phyloP scores from a whole-genome alignment of 2,113 vertebrate species.

The Brachyistius frenatus region DNA sequence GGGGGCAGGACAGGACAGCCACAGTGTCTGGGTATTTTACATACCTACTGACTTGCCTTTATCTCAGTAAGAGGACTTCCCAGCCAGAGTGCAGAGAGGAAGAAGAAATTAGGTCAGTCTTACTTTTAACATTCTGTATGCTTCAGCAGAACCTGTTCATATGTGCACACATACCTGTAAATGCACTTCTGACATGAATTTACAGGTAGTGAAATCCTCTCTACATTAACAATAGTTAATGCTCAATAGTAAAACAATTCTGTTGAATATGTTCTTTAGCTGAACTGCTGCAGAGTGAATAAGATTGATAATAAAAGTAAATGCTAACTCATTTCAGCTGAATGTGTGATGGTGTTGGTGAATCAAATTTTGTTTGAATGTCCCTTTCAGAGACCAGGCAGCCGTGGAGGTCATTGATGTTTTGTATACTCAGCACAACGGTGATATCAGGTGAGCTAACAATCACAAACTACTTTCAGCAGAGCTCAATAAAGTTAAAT shows the following conservation, averaged over 20 bases:
- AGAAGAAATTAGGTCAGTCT: constrained; percentile 3
- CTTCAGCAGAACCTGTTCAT: not conserved
- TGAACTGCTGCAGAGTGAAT: too few relatives aligned
- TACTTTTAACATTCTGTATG: not conserved
- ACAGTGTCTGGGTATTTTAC: not conserved
- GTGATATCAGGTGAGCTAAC: not conserved
- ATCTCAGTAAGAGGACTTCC: not conserved
- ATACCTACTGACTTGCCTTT: fast-evolving
- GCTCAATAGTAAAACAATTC: too few relatives aligned
- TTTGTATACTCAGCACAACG: not conserved
- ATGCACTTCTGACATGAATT: not conserved
- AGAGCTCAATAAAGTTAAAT: not conserved
- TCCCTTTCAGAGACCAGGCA: not conserved
- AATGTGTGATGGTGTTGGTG: not conserved
- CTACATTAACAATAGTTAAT: too few relatives aligned
- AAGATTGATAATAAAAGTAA: too few relatives aligned
- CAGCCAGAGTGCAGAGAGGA: not conserved
- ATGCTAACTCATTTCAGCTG: too few relatives aligned
- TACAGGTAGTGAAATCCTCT: not conserved
- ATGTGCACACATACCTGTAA: not conserved
- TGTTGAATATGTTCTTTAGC: too few relatives aligned
- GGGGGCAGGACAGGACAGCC: not conserved
- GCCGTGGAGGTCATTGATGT: fast-evolving
- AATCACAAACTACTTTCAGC: not conserved
- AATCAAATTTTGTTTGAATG: not conserved